These are phyloP conservation scores for Artibeus jamaicensis DNA, from an alignment of 2,797 vertebrate species.

Conservation along the genomic window DNA sequence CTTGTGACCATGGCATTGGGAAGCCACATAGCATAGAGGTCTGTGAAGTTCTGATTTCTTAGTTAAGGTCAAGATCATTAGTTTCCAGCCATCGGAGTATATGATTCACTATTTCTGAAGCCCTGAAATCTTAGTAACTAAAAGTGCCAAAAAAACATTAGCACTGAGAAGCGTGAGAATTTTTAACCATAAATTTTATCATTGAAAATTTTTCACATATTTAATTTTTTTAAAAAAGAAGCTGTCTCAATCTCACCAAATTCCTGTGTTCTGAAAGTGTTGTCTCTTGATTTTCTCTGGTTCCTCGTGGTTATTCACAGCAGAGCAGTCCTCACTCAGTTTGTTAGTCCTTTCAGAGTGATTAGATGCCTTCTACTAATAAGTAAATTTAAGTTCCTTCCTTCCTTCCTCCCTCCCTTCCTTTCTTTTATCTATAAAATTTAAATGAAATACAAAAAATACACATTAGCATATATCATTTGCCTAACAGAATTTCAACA, in stretches of 20 bases:
- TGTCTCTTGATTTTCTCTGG: background rate
- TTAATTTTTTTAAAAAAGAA: background rate
- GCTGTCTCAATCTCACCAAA: background rate
- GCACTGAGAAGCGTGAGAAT: background rate
- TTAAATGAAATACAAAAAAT: background rate
- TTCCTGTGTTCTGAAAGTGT: background rate
- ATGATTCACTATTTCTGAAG: background rate
- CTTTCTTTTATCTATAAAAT: background rate
- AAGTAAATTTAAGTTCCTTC: too few species aligned
- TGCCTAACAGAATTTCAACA: background rate
- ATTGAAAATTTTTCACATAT: background rate
- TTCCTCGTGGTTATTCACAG: background rate
- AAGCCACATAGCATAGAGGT: background rate
- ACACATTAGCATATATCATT: background rate
- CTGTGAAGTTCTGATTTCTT: background rate
- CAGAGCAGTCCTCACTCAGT: background rate
- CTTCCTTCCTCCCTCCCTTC: background rate
- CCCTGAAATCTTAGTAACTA: constrained; percentile 20
- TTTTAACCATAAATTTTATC: background rate
- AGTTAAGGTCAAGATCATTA: background rate
- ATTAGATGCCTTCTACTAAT: background rate
- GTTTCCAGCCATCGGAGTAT: background rate
- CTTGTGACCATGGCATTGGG: background rate
- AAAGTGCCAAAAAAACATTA: background rate
- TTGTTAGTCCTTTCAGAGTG: background rate